These are phyloP conservation scores for Mirounga angustirostris DNA, from an alignment of 2,113 vertebrate species.

Conservation along the genomic window DNA sequence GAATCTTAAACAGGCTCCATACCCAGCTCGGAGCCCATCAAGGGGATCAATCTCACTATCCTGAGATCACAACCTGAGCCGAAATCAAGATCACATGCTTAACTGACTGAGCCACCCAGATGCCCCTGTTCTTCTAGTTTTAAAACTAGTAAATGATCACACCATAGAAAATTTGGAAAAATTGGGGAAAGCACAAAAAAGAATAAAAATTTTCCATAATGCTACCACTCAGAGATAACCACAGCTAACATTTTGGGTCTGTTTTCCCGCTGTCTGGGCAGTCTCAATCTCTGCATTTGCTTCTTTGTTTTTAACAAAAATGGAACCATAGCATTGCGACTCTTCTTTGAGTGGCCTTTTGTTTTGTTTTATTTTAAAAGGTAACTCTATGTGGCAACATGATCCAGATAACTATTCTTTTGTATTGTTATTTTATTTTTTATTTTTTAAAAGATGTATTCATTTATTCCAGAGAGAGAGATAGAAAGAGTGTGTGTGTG, in stretches of 20 bases:
- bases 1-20: background rate
- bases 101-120: background rate
- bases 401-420: background rate
- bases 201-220: background rate
- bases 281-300: background rate
- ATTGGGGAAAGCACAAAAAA: background rate
- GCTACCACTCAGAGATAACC: background rate
- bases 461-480: background rate
- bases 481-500: no score
- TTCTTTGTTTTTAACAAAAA: conserved; percentile 22
- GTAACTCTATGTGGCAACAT: background rate
- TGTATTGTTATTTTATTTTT: background rate
- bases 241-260: background rate
- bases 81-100: background rate
- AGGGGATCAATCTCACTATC: background rate
- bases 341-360: background rate
- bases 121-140: background rate
- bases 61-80: background rate
- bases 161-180: background rate
- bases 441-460: background rate
- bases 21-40: background rate
- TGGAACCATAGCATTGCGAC: background rate
- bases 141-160: conserved; percentile 16
- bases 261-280: background rate
- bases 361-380: background rate